Evolutionary conservation across 1,140 invertebrate genomes (phyloP), one percentile per base, ranked within the genome.

Genomic region (Meteorus sp.): DNA sequence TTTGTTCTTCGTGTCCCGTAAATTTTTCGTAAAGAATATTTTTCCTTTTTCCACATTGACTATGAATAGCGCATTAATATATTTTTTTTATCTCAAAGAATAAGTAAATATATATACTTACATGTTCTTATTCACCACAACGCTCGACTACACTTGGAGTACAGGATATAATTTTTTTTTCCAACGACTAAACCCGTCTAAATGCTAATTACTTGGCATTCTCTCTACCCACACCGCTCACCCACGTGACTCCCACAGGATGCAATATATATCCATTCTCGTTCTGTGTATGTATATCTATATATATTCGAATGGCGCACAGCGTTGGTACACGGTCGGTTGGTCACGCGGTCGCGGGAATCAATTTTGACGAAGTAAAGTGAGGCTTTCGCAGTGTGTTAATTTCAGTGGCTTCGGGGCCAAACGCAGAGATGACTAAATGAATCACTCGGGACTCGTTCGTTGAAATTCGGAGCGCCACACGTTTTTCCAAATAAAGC

Each of bases 171-270:
- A 39, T 15, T 5, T 44, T n/a, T 20, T 39, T 35, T 35, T 54
- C 15, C 44, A 33, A 35, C 41, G 39, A 31, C 29, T 55, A 59
- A 64, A 59, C 60, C 62, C 51, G 55, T 64, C 62, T 64, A 64
- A 64, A 64, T 64, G 62, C 62, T 64, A 64, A 64, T 64, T 64
- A 47, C 60, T 64, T 58, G n/a, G 53, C 47, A 33, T 48, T 55
- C 41, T 52, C 59, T 61, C 55, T 22, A 23, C 47, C 44, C 19
- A 29, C 13, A 15, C 7, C 31, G 20, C 19, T 56, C 31, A 27
- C 23, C 19, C 41, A 15, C 17, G n/a, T n/a, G 35, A 39, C 8
- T 39, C 35, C 35, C 35, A 13, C 35, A 39, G 35, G 35, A 39
- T 39, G 35, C 35, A 15, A 13, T 13, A 15, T 62, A 54, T 47